Evolutionary conservation across 2,797 vertebrate species (phyloP), one percentile per base, ranked within the genome.

Genomic region (Sphenopsis melanotis): DNA sequence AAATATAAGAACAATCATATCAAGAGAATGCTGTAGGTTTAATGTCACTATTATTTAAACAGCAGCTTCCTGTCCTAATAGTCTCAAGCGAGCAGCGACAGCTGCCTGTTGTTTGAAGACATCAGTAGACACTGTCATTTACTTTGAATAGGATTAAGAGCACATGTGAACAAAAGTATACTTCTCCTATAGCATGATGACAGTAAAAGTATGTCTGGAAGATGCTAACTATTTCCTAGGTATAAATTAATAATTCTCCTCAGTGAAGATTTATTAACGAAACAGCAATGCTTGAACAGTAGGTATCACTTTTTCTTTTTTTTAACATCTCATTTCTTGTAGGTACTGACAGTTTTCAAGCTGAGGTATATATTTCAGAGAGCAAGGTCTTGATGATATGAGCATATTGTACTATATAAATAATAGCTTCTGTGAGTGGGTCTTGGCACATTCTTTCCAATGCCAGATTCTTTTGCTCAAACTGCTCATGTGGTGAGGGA

Each of bases 361-460:
- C 60, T 84, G 87, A 96, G 94, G 93, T 97, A 80, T 93, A 74
- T 83, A 87, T 96, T 96, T 93, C 94, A 94, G 91, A 81, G 90
- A 95, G 86, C 89, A 90, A 83, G 91, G 85, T 94, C 94, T 93
- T 93, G 95, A 91, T 89, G 81, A 94, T 96, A 95, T 78, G 71
- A 94, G 39, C 87, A 87, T 90, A 96, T 97, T 94, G 87, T 91
- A 92, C 63, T 77, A 60, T 75, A 93, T 93, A 95, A 96, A 96
- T 95, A 95, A 93, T 94, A 95, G 66, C 78, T 95, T 93, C 71
- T 94, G 49, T 83, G 93, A 91, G 44, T 39, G 44, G 64, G 37
- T 82, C 66, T 94, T 91, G 84, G 68, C 89, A 90, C 69, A 78
- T 93, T 94, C 53, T 92, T 93, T 91, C 61, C 32, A 30, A 39